phyloP scores from a whole-genome alignment of 2,113 vertebrate species.

The chimpanzee (Pan troglodytes) region DNA sequence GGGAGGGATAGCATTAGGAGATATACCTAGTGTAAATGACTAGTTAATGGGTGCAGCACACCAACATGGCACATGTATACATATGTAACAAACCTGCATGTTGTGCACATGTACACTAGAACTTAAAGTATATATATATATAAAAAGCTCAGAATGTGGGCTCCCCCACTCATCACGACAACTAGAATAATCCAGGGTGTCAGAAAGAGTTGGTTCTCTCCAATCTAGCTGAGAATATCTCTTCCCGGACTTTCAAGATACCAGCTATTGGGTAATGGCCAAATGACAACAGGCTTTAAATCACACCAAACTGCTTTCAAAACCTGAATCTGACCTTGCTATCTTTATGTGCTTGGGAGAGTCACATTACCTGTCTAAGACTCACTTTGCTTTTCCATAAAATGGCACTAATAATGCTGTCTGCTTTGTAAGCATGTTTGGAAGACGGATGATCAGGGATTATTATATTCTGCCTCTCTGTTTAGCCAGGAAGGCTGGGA shows the following conservation, averaged over 20 bases:
- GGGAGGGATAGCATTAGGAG: too few relatives aligned
- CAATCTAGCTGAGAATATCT: background rate
- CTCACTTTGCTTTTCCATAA: background rate
- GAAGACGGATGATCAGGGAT: background rate
- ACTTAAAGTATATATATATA: too few relatives aligned
- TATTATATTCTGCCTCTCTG: background rate
- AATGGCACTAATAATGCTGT: background rate
- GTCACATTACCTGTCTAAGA: background rate
- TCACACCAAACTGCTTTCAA: background rate
- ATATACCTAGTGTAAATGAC: too few relatives aligned
- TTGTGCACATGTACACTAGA: too few relatives aligned
- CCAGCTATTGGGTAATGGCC: background rate
- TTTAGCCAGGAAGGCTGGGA: background rate
- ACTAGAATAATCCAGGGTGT: background rate
- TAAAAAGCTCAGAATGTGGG: background rate
- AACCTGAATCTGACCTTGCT: background rate
- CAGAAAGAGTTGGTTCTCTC: background rate
- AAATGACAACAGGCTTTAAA: background rate
- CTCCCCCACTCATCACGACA: background rate
- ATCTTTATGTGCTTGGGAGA: background rate
- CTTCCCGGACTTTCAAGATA: background rate
- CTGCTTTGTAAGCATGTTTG: background rate
- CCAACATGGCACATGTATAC: too few relatives aligned
- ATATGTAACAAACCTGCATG: too few relatives aligned
- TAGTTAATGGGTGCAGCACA: too few relatives aligned